phyloP scores from a whole-genome alignment of 2,113 vertebrate species.

The Steatornis caripensis region DNA sequence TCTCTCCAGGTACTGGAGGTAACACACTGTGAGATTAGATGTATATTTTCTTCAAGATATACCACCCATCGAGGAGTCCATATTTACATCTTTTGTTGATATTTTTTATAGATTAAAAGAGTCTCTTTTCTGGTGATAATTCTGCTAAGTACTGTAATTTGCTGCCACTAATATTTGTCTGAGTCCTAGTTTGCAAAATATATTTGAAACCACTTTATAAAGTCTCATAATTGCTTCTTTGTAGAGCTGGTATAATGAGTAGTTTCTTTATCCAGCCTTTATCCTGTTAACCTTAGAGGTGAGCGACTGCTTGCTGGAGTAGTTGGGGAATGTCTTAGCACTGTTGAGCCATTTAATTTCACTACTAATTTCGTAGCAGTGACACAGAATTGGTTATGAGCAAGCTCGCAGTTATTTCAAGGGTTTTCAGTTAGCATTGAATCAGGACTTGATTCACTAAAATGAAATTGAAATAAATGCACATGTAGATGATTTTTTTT shows the following conservation, averaged over 20 bases:
- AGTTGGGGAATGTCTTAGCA: conserved; percentile 62
- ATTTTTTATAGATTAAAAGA: conserved; percentile 86
- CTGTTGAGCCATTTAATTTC: conserved; percentile 63
- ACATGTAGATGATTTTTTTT: conserved; percentile 55
- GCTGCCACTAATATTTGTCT: conserved; percentile 86
- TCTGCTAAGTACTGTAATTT: conserved; percentile 88
- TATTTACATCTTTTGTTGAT: conserved; percentile 88
- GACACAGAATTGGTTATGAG: conserved; percentile 55
- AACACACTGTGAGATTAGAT: conserved; percentile 83
- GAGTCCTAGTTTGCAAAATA: conserved; percentile 85
- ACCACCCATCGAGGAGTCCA: conserved; percentile 81
- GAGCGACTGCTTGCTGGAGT: conserved; percentile 68
- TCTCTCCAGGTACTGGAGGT: conserved; percentile 80
- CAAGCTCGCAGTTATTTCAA: conserved; percentile 52
- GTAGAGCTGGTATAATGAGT: conserved; percentile 77
- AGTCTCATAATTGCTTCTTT: conserved; percentile 84
- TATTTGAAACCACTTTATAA: conserved; percentile 82
- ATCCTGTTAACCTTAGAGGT: conserved; percentile 81
- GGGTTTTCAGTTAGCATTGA: conserved; percentile 47
- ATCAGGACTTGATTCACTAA: conserved; percentile 51
- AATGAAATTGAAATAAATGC: conserved; percentile 67
- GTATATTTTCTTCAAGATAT: conserved; percentile 85
- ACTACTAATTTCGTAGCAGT: conserved; percentile 45
- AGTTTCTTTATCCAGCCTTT: conserved; percentile 80
- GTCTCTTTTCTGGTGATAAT: conserved; percentile 86